Evolutionary conservation across 2,113 vertebrate genomes (phyloP), one percentile per base, ranked within the genome.

Genomic region (Phalacrocorax brasilianus): DNA sequence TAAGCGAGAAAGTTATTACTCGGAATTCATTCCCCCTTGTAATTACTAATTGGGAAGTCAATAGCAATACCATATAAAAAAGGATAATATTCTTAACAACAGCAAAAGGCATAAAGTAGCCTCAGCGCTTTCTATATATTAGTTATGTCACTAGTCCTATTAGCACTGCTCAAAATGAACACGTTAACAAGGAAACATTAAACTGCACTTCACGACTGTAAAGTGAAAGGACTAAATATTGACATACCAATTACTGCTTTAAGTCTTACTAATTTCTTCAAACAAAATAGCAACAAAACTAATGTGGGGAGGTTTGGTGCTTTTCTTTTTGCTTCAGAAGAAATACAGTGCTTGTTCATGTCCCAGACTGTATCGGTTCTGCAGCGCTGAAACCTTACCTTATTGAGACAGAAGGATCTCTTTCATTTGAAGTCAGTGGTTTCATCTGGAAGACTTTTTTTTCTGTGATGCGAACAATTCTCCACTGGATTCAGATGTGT

Each of bases 31-130:
- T 95, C 62, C 32, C 70, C 67, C 67, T 74, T 88, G 55, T 94
- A 95, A 95, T 94, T 90, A 88, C 82, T 95, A 94, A 80, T 30
- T 85, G 75, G 49, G 59, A 91, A 93, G 68, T 77, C 63, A 95
- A 83, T 40, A 95, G 75, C 33, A 91, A 83, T 56, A 50, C 23
- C 26, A 68, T 61, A 56, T 61, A 5, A 49, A 79, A 82, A 76
- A 91, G 59, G 66, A 66, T 90, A 72, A 88, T 76, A 82, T 82
- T 94, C 73, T 91, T 91, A 88, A 81, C 26, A 91, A 65, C 38
- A 81, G 63, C n/a, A 84, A 67, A 94, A 94, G 32, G 40, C 74
- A 76, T 53, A 76, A 94, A 93, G 58, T 73, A 91, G 35, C 30
- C 40, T 82, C 66, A 58, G 79, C 45, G 45, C 45, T 91, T 92